Percentiles rank a stretch among this genome's conserved stretches.
Evolutionary conservation across 1,140 invertebrate genomes (phyloP).

Genomic region (Lethrus apterus): DNA sequence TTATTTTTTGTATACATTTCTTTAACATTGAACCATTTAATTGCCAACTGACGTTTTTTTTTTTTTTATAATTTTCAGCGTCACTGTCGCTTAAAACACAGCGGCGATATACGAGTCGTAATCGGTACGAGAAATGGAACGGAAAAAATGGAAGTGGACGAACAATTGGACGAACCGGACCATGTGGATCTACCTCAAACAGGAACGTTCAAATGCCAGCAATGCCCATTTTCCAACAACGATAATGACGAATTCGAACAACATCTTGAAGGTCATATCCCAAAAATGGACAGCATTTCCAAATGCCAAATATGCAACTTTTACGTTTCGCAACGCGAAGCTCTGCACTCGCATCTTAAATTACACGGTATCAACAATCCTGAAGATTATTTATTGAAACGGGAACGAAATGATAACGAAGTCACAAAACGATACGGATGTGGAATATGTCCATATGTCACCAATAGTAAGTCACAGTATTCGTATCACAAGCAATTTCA

Average conservation of each 20-base stretch:
- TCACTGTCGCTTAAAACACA: constrained; percentile 65
- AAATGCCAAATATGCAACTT: constrained; percentile 78
- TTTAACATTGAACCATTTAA: no score
- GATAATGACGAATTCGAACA: constrained; percentile 57
- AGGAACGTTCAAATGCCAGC: constrained; percentile 49
- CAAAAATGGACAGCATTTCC: constrained; percentile 59
- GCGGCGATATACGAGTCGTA: constrained; percentile 60
- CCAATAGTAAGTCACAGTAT: constrained; percentile 75
- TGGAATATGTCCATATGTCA: constrained; percentile 68
- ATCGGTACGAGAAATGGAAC: constrained; percentile 42
- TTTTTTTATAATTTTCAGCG: constrained; percentile 55
- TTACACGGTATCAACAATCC: constrained; percentile 33
- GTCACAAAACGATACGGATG: constrained; percentile 58
- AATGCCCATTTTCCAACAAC: constrained; percentile 66
- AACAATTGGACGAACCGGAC: constrained; percentile 34
- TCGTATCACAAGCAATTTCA: constrained; percentile 83
- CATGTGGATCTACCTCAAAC: constrained; percentile 32
- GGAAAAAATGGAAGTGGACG: constrained; percentile 40
- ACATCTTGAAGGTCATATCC: constrained; percentile 67
- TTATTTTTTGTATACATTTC: no score
- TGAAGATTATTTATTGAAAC: constrained; percentile 26
- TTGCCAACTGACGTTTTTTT: no score
- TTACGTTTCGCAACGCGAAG: constrained; percentile 50
- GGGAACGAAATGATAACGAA: constrained; percentile 18
- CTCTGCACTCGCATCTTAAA: constrained; percentile 37